A percentile compares a stretch with the other conserved stretches of the same genome.
These are phyloP conservation scores for Cliona cf. orientalis DNA, from an alignment of 37 sponge, comb jelly and placozoan genomes.

Conservation along the genomic window DNA sequence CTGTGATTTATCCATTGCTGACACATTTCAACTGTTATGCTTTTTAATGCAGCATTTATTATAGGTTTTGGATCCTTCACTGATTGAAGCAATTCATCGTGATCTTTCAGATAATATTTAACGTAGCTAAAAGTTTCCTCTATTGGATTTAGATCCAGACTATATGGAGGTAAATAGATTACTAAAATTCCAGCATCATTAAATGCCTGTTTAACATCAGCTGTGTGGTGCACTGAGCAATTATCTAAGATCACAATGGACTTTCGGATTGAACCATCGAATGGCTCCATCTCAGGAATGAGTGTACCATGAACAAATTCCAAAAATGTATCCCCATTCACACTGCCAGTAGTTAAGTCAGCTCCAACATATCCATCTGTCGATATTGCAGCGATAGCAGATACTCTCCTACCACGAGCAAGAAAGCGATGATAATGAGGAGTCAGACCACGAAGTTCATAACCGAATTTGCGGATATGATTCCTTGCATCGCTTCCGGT, in stretches of 20 bases:
- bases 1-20: conserved; percentile 19
- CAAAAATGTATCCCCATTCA: conserved; percentile 50
- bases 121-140: conserved; percentile 47
- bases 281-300: conserved; percentile 53
- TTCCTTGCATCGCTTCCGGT: conserved; percentile 47
- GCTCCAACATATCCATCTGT: conserved; percentile 23
- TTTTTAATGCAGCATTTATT: conserved; percentile 44
- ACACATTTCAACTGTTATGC: conserved; percentile 16
- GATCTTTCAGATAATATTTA: conserved; percentile 44
- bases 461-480: conserved; percentile 29
- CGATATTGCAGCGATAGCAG: conserved; percentile 47
- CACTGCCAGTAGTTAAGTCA: conserved; percentile 34
- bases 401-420: conserved; percentile 18
- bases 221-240: conserved; percentile 52
- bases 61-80: conserved; percentile 9
- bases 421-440: conserved; percentile 5
- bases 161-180: conserved; percentile 58
- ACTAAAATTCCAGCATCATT: conserved; percentile 24
- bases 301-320: conserved; percentile 50
- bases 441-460: conserved; percentile 9
- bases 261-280: conserved; percentile 32
- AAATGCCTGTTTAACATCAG: conserved; percentile 15
- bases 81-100: conserved; percentile 32
- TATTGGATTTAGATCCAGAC: conserved; percentile 50
- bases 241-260: conserved; percentile 58